These are phyloP conservation scores for Botia almorhae DNA, from an alignment of 2,797 vertebrate genomes.

Conservation along the genomic window DNA sequence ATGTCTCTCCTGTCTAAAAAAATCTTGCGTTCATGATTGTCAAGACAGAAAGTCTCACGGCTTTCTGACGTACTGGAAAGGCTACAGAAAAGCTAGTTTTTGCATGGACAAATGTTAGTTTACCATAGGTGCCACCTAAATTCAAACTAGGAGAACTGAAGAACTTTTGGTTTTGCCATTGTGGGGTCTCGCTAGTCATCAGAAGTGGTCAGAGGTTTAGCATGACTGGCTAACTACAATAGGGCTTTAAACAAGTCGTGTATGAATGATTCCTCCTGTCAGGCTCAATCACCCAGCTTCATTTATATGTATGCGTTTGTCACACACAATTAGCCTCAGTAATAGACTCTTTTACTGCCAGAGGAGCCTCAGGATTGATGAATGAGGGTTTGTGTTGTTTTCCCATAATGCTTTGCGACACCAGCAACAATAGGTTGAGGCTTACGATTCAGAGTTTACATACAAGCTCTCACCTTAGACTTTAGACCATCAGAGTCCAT, in stretches of 20 bases:
- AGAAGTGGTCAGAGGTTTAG: background rate
- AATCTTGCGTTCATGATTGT: background rate
- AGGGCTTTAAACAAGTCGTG: background rate
- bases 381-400: slow-evolving; percentile 27
- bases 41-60: background rate
- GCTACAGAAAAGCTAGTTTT: background rate
- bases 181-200: background rate
- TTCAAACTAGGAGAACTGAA: background rate
- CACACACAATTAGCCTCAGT: slow-evolving; percentile 5
- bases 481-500: slow-evolving; percentile 63
- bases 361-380: slow-evolving; percentile 9
- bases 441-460: slow-evolving; percentile 47
- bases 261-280: background rate
- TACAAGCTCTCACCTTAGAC: slow-evolving; percentile 51
- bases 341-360: slow-evolving; percentile 33
- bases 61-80: background rate
- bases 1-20: background rate
- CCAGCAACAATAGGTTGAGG: slow-evolving; percentile 57
- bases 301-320: slow-evolving; percentile 19
- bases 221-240: background rate
- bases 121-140: background rate
- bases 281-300: slow-evolving; percentile 32
- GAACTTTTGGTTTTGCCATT: background rate
- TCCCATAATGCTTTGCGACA: slow-evolving; percentile 24
- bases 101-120: slow-evolving; percentile 14